Evolutionary conservation across 2,888 invertebrate species (phyloP).

Genomic region (Antheraea yamamai): DNA sequence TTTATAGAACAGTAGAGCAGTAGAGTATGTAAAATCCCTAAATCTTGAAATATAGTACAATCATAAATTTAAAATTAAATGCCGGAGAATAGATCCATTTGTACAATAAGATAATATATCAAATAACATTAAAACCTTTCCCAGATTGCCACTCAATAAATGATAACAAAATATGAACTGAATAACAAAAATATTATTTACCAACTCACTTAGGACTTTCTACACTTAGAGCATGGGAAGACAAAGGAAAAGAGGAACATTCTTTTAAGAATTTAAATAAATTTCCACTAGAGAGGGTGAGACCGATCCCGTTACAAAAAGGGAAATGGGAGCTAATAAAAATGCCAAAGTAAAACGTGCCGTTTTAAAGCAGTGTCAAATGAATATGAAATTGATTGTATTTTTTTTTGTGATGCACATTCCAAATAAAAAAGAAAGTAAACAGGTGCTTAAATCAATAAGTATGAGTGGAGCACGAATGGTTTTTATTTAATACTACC

Average conservation of each 20-base stretch:
- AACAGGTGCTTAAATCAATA: not conserved
- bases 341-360: constrained; percentile 60
- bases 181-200: constrained; percentile 47
- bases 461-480: not conserved
- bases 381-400: constrained; percentile 49
- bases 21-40: too few relatives aligned
- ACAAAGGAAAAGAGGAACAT: constrained; percentile 59
- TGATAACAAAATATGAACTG: constrained; percentile 20
- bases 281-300: constrained; percentile 63
- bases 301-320: constrained; percentile 69
- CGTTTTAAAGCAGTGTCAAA: constrained; percentile 65
- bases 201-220: constrained; percentile 65
- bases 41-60: too few relatives aligned
- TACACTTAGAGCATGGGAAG: constrained; percentile 47
- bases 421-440: not conserved
- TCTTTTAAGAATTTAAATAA: constrained; percentile 77
- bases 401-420: constrained; percentile 42
- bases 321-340: constrained; percentile 72
- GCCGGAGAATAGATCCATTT: not conserved
- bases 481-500: not conserved
- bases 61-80: too few relatives aligned
- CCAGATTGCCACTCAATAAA: not conserved
- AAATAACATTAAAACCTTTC: not conserved
- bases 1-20: too few relatives aligned
- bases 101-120: not conserved